Evolutionary conservation across 1,140 invertebrate species (phyloP), one percentile per base, ranked within the genome.

Genomic region (Theocolax elegans): DNA sequence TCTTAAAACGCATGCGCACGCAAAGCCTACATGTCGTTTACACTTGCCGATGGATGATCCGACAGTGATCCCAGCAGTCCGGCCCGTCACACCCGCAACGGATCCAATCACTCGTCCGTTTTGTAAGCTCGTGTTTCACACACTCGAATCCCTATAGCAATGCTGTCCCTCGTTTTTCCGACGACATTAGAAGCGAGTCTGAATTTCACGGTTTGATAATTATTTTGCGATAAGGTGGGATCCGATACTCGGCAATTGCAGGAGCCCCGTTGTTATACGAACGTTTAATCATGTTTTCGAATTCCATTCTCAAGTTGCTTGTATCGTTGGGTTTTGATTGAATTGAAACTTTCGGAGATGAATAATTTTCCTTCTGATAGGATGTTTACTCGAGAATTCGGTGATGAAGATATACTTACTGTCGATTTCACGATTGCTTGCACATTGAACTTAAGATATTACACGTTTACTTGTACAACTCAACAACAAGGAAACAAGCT

Each of bases 81-180:
- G 66, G 54, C 70, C 48, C 66, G 62, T 72, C 73, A 58, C 40
- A 54, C 42, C 72, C 38, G 27, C 48, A 66, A 75, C 68, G 68
- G 62, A 71, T 71, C 68, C 68, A 65, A 71, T 71, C 60, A 65
- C 60, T 58, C 60, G 54, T 58, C 21, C 40, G 54, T 64, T 58
- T 71, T 58, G 49, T 65, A 65, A 65, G 23, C 62, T 38, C 21
- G 19, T 10, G 29, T 15, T 1, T 17, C 15, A 17, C 21, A 53
- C 2, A 38, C 29, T 7, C 31, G 17, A 58, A 23, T 40, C 21
- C 54, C 19, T 17, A 35, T 38, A 17, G 29, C 9, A 56, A 19
- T 17, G 35, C 1, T 23, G 6, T 31, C n/a, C n/a, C n/a, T n/a
- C n/a, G n/a, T n/a, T n/a, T n/a, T n/a, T n/a, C 7, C 51, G n/a